Percentiles rank a stretch among this genome's conserved stretches.
Conservation (phyloP, 2,888 invertebrate species). For the Cephus nigrinus region DNA sequence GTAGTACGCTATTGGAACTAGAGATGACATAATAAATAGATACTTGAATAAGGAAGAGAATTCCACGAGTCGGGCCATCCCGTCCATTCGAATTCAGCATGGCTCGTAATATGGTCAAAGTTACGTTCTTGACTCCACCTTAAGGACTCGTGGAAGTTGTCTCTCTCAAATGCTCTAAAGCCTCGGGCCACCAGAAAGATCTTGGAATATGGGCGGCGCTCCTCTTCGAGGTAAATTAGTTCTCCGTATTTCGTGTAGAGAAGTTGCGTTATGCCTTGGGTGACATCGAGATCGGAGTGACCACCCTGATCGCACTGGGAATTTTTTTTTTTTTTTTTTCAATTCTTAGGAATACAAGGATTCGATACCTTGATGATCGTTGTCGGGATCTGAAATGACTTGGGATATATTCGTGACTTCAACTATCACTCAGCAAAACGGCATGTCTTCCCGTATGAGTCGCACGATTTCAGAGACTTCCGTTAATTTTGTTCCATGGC, state of each 20-base stretch:
- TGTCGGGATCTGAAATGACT: background rate
- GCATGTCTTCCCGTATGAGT: conserved; percentile 25
- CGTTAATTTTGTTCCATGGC: conserved; percentile 46
- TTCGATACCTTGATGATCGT: background rate
- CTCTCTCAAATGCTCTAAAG: background rate
- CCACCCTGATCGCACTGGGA: background rate
- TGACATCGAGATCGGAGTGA: background rate
- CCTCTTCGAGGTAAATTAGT: conserved; percentile 43
- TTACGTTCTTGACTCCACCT: background rate
- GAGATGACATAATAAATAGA: background rate
- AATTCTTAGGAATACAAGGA: background rate
- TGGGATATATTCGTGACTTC: background rate
- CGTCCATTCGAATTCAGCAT: background rate
- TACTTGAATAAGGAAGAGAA: background rate
- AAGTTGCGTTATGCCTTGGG: background rate
- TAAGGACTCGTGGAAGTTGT: background rate
- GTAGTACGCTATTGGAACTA: background rate
- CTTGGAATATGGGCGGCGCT: conserved; percentile 41
- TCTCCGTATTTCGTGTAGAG: conserved; percentile 40
- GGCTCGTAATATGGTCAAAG: background rate
- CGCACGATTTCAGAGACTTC: conserved; percentile 50
- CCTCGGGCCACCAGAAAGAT: background rate
- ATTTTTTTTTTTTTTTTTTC: background rate
- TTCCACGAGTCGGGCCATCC: background rate
- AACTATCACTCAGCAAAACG: background rate